These are phyloP conservation scores for Phylloscopus whistleri DNA, from an alignment of 2,113 vertebrate species.

Conservation along the genomic window DNA sequence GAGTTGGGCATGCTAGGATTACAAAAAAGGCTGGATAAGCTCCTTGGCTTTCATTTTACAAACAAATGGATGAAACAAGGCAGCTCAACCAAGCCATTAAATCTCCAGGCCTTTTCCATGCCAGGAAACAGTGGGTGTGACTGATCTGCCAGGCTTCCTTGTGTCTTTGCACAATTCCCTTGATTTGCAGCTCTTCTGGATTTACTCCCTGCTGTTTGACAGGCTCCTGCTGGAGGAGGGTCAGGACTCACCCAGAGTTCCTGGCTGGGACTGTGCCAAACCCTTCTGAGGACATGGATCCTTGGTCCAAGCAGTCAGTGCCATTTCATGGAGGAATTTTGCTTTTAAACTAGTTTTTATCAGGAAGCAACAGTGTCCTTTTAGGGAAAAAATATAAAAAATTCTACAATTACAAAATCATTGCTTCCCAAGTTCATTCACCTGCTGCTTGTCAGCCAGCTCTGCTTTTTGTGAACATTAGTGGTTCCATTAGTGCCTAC, in stretches of 20 bases:
- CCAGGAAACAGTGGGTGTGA: neutral
- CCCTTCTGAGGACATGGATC: rapidly evolving
- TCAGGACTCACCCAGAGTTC: neutral
- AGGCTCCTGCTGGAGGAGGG: neutral
- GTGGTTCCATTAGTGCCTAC: neutral
- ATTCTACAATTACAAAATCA: neutral
- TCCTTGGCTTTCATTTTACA: neutral
- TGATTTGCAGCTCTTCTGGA: neutral
- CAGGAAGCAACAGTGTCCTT: neutral
- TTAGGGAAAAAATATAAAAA: neutral
- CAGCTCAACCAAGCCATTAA: neutral
- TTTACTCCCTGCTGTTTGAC: neutral
- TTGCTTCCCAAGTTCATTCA: neutral
- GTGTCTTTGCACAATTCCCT: neutral
- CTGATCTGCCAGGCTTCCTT: neutral
- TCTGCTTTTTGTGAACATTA: neutral
- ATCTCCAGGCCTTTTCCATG: neutral
- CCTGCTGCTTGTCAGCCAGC: neutral
- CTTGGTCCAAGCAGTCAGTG: neutral
- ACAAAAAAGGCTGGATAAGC: neutral
- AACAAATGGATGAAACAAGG: neutral
- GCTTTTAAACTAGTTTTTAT: neutral
- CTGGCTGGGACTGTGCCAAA: neutral
- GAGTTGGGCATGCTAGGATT: neutral
- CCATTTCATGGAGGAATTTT: neutral